Evolutionary conservation across 2,797 vertebrate genomes (phyloP).

Genomic region (Onychomys leucogaster): DNA sequence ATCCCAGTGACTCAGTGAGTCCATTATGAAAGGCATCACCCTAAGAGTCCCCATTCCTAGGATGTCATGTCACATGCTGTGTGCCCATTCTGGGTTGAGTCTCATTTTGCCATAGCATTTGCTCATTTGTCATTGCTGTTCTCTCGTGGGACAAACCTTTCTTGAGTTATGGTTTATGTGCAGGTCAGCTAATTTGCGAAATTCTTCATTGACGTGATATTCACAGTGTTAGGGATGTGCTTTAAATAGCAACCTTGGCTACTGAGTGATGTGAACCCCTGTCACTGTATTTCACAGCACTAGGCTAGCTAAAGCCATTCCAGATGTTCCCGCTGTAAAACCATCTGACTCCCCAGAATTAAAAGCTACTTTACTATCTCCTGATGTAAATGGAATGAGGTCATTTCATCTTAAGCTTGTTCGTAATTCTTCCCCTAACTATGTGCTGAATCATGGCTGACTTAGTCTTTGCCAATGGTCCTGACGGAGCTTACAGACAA

Average conservation of each 20-base stretch:
- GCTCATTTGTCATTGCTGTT: neutral
- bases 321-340: neutral
- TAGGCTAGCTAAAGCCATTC: neutral
- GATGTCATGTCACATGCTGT: neutral
- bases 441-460: neutral
- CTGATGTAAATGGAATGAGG: neutral
- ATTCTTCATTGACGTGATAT: neutral
- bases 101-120: neutral
- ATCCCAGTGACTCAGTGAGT: neutral
- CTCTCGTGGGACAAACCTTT: neutral
- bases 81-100: neutral
- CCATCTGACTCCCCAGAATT: slow-evolving; percentile 45
- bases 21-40: neutral
- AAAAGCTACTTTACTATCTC: neutral
- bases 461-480: neutral
- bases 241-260: neutral
- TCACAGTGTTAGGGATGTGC: neutral
- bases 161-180: slow-evolving; percentile 41
- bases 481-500: neutral
- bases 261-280: neutral
- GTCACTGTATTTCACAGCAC: neutral
- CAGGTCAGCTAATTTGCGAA: neutral
- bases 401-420: slow-evolving; percentile 3
- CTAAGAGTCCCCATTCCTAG: neutral
- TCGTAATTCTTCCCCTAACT: slow-evolving; percentile 35